Conservation (phyloP, 92 coral and sea anemone species). For the Palythoa heliodiscus region DNA sequence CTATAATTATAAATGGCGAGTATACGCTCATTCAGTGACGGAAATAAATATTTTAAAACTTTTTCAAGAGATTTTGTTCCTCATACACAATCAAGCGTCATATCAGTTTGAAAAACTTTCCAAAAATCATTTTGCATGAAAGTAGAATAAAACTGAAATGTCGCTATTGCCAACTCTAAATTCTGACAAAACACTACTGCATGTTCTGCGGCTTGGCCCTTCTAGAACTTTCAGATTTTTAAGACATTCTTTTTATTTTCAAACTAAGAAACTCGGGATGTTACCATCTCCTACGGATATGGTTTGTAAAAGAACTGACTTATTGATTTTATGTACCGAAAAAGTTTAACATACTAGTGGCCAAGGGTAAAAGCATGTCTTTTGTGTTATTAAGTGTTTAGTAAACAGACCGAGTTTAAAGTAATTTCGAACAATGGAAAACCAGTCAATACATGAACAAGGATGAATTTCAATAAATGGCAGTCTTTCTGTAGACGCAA, state of each 20-base stretch:
- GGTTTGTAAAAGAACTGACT: background rate
- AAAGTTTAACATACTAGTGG: background rate
- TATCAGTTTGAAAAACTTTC: no score
- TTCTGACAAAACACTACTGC: no score
- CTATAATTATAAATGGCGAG: background rate
- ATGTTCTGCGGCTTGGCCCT: no score
- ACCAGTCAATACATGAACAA: background rate
- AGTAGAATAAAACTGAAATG: no score
- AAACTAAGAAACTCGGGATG: background rate
- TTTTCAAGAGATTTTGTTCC: background rate
- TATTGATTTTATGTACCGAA: background rate
- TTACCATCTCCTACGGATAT: background rate
- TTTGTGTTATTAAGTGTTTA: background rate
- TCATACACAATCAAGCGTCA: background rate
- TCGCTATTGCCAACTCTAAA: no score
- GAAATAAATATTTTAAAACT: background rate
- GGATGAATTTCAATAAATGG: conserved; percentile 8
- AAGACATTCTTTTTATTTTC: background rate
- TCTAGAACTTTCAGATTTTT: background rate
- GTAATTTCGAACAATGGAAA: background rate
- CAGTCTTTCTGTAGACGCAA: background rate
- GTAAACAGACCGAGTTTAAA: background rate
- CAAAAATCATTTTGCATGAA: no score
- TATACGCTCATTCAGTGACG: background rate
- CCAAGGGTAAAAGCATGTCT: background rate